Evolutionary conservation across 2,888 invertebrate genomes (phyloP).

Genomic region (Archips crataeganus): DNA sequence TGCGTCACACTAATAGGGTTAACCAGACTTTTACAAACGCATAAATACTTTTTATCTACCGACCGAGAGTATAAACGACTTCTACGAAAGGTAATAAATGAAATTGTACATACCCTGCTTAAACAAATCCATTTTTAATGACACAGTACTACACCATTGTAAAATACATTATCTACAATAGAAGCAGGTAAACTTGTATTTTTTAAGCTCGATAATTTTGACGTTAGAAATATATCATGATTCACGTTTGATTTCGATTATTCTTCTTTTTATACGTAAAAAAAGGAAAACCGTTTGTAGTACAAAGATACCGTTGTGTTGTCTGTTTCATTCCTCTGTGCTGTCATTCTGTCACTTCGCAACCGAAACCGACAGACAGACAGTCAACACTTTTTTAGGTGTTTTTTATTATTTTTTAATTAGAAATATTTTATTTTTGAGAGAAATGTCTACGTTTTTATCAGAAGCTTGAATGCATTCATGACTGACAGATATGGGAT

Average conservation of each 20-base stretch:
- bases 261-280: conserved; percentile 15
- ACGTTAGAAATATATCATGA: background rate
- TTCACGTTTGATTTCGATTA: conserved; percentile 11
- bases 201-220: conserved; percentile 9
- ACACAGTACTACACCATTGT: conserved; percentile 32
- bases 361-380: no score
- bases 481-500: background rate
- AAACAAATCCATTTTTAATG: conserved; percentile 64
- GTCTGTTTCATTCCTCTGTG: background rate
- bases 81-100: conserved; percentile 1
- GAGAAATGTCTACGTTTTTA: conserved; percentile 13
- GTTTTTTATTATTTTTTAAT: no score
- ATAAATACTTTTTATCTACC: conserved; percentile 2
- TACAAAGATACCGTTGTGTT: conserved; percentile 17
- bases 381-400: no score
- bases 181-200: background rate
- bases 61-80: background rate
- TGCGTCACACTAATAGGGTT: conserved; percentile 37
- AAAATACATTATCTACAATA: conserved; percentile 23
- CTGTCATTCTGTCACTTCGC: background rate
- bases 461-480: conserved; percentile 6
- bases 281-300: conserved; percentile 37
- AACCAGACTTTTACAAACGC: conserved; percentile 22
- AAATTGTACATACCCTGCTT: conserved; percentile 61
- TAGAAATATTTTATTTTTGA: background rate